Base-by-base conservation (phyloP, 92 coral and sea anemone genomes). In the Bergia puertoricense region DNA sequence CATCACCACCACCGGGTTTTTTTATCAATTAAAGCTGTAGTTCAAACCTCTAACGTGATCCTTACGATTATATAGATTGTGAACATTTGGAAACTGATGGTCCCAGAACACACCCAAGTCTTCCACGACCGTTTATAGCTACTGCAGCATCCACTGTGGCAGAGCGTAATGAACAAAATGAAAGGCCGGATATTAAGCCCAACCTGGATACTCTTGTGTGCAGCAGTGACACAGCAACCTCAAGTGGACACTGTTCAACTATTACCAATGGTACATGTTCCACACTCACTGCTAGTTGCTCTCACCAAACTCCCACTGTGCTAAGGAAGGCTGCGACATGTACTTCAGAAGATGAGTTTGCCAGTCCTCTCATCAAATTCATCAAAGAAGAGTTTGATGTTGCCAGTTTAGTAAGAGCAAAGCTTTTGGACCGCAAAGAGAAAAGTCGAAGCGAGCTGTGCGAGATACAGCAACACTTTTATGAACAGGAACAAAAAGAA, bases 351-450 rank as follows among this genome's bases (percentile, higher is more conserved):
- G 22, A 4, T 22, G 87, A 72, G 30, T 14, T 48, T 54, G 38
- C 39, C n/a, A 84, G 87, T 41, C 87, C 87, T 50, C 87, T 84
- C 56, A 75, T 84, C 65, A 69, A 71, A 36, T 84, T 84, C 68
- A 84, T 84, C 45, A 84, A 84, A 36, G 87, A 84, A 72, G 87
- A 84, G 50, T 30, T 84, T 8, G 87, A 84, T 46, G 87, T 84
- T 37, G 87, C 87, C 16, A 84, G 87, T 46, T 84, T 84, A 72
- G 77, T 84, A 15, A 79, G 87, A 84, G 87, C 87, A 84, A 84
- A 84, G 69, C 78, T 84, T 14, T 59, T 84, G 15, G 87, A 84
- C 37, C 87, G 87, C n/a, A 84, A 84, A 71, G 87, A 84, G 59
- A 84, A 71, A 48, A 84, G 78, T 20, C 78, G 87, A 69, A 84